Evolutionary conservation across 2,888 invertebrate genomes (phyloP).

Genomic region (Molorchus minor): DNA sequence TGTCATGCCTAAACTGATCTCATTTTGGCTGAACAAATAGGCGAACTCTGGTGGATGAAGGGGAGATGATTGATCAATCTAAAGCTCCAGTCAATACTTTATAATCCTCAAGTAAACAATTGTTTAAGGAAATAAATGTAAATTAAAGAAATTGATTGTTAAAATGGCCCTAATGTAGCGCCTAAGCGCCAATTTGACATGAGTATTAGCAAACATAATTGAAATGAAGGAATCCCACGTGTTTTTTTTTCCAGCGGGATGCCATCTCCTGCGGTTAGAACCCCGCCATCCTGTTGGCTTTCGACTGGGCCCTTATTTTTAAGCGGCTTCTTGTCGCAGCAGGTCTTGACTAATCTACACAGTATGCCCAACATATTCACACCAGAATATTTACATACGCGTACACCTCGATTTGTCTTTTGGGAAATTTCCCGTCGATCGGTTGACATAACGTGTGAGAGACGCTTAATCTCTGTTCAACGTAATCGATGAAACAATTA

Average conservation of each 20-base stretch:
- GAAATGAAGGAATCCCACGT: slow-evolving; percentile 19
- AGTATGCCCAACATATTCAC: slow-evolving; percentile 49
- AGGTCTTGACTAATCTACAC: slow-evolving; percentile 55
- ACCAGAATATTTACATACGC: slow-evolving; percentile 20
- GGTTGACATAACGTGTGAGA: slow-evolving; percentile 1
- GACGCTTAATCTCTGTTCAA: slow-evolving; percentile 1
- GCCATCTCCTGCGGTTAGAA: slow-evolving; percentile 48
- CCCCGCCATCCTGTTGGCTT: slow-evolving; percentile 50
- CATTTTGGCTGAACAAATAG: too few species aligned
- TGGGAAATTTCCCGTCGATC: slow-evolving; percentile 4
- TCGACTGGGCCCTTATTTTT: slow-evolving; percentile 51
- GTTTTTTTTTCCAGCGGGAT: slow-evolving; percentile 46
- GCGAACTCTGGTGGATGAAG: too few species aligned
- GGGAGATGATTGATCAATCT: too few species aligned
- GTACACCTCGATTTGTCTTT: slow-evolving; percentile 13
- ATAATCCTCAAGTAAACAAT: too few species aligned
- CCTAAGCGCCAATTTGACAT: slow-evolving; percentile 15
- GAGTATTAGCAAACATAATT: slow-evolving; percentile 20
- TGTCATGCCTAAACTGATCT: too few species aligned
- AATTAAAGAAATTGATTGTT: too few species aligned
- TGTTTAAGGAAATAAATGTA: too few species aligned
- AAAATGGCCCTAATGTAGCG: slow-evolving; percentile 1
- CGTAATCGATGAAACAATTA: not conserved
- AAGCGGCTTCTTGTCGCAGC: slow-evolving; percentile 55
- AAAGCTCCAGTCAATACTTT: too few species aligned